These are phyloP conservation scores for Staurois parvus DNA, from an alignment of 2,797 vertebrate species.

Conservation along the genomic window DNA sequence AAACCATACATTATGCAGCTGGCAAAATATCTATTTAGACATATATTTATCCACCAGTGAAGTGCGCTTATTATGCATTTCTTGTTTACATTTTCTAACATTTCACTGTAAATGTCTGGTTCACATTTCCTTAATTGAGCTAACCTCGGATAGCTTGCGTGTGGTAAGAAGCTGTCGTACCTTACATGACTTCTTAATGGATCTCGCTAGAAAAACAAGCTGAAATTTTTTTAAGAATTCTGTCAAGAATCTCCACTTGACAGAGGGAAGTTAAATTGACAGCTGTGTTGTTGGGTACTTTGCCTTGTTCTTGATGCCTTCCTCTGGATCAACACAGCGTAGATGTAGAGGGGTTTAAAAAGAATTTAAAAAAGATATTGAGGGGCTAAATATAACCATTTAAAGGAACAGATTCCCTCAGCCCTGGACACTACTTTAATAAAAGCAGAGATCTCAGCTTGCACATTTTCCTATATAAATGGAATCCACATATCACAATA, in stretches of 20 bases:
- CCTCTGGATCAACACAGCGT: neutral
- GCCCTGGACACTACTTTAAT: no score
- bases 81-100: slow-evolving; percentile 22
- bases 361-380: neutral
- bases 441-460: no score
- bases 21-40: slow-evolving; percentile 21
- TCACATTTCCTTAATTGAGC: slow-evolving; percentile 49
- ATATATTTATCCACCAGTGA: slow-evolving; percentile 29
- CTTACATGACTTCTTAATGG: slow-evolving; percentile 25
- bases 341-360: neutral
- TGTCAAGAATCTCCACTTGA: neutral
- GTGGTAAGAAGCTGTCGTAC: slow-evolving; percentile 19
- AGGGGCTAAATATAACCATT: no score
- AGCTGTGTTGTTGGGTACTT: neutral
- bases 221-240: neutral
- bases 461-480: no score
- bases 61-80: slow-evolving; percentile 32
- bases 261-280: neutral
- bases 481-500: no score
- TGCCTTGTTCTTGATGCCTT: neutral
- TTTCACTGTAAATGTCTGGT: slow-evolving; percentile 33
- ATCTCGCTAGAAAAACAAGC: neutral
- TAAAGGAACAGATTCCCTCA: no score
- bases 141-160: slow-evolving; percentile 3
- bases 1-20: slow-evolving; percentile 1